Conservation (phyloP, 2,113 vertebrate species). For the Columbina picui region DNA sequence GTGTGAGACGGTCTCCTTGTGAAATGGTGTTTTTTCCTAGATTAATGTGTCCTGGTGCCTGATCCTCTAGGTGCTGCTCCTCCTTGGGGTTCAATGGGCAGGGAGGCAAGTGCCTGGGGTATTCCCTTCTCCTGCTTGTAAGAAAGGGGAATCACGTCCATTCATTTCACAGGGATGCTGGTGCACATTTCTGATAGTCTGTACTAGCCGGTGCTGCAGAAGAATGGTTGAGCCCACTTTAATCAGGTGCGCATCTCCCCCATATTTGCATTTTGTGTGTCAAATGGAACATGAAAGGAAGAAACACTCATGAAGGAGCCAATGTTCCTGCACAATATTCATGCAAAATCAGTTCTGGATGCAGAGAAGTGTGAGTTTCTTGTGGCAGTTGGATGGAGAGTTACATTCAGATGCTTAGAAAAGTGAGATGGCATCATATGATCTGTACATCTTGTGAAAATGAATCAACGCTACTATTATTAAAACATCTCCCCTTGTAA, state of each 20-base stretch:
- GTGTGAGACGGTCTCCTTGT: neutral
- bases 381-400: neutral
- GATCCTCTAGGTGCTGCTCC: neutral
- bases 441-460: neutral
- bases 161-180: neutral
- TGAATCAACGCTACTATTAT: neutral
- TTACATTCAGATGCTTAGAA: neutral
- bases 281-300: neutral
- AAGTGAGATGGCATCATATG: neutral
- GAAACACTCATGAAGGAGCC: neutral
- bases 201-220: neutral
- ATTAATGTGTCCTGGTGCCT: neutral
- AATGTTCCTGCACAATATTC: neutral
- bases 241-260: neutral
- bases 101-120: neutral
- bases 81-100: neutral
- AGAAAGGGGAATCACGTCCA: neutral
- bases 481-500: neutral
- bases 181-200: neutral
- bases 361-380: neutral
- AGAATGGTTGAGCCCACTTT: neutral
- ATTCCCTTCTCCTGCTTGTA: neutral
- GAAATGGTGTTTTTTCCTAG: neutral
- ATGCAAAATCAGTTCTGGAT: neutral
- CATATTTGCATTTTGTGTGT: neutral